A percentile compares a stretch with the other conserved stretches of the same genome.
These are phyloP conservation scores for Drosophila prolongata DNA, from an alignment of 2,888 invertebrate genomes.

Conservation along the genomic window DNA sequence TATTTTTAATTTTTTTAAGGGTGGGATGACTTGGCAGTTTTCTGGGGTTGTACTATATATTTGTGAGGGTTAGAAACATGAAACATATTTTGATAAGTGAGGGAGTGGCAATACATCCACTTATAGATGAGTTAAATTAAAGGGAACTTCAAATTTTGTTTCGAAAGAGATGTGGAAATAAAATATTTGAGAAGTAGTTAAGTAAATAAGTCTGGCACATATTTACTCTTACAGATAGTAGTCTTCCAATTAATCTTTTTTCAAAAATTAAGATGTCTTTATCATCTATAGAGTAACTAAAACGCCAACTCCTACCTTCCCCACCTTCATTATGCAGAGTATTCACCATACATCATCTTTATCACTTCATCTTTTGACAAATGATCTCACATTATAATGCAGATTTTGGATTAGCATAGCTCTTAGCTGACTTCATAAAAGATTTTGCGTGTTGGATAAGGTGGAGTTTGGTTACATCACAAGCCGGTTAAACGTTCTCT, in stretches of 20 bases:
- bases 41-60: constrained; percentile 7
- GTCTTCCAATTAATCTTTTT: neutral
- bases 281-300: constrained; percentile 10
- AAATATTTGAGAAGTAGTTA: constrained; percentile 1
- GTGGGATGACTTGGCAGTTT: constrained; percentile 33
- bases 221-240: neutral
- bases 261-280: neutral
- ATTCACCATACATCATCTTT: constrained; percentile 24
- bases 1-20: constrained; percentile 18
- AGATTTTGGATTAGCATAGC: constrained; percentile 59
- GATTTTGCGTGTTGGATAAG: constrained; percentile 40
- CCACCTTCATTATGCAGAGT: constrained; percentile 34
- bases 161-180: constrained; percentile 12
- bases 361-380: constrained; percentile 58
- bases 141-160: neutral
- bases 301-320: constrained; percentile 6
- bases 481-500: constrained; percentile 7
- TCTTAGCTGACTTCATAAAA: constrained; percentile 39
- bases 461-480: constrained; percentile 20
- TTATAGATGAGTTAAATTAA: neutral
- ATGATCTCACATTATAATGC: constrained; percentile 65
- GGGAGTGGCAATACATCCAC: constrained; percentile 16
- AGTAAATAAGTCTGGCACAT: neutral
- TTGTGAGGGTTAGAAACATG: constrained; percentile 1
- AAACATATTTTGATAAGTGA: neutral